These are phyloP conservation scores for Pyralis farinalis DNA, from an alignment of 2,888 invertebrate genomes.

Conservation along the genomic window DNA sequence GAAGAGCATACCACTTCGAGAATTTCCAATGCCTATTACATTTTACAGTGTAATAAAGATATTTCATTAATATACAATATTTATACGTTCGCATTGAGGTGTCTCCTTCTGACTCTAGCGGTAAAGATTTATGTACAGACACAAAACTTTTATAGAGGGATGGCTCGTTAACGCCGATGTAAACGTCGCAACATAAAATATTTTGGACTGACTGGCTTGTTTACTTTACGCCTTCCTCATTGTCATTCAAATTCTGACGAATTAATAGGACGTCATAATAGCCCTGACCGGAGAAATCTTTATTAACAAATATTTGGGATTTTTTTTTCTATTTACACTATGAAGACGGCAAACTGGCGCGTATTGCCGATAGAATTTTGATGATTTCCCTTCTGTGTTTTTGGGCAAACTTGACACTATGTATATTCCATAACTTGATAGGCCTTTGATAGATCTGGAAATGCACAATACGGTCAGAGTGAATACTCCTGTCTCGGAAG, in stretches of 20 bases:
- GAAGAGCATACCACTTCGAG: conserved; percentile 14
- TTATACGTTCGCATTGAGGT: conserved; percentile 61
- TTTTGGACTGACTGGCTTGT: conserved; percentile 46
- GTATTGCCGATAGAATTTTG: no score
- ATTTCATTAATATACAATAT: conserved; percentile 62
- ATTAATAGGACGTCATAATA: conserved; percentile 31
- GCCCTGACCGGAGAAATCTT: background rate
- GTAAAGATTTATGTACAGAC: conserved; percentile 64
- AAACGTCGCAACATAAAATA: conserved; percentile 65
- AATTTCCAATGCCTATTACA: conserved; percentile 35
- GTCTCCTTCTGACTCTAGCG: conserved; percentile 40
- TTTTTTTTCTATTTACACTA: no score
- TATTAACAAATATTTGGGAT: conserved; percentile 9
- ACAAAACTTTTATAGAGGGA: conserved; percentile 69
- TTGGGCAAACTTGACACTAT: no score
- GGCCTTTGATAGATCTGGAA: no score
- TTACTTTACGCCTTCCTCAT: conserved; percentile 49
- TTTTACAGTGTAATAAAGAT: conserved; percentile 57
- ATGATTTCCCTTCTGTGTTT: no score
- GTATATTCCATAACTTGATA: no score
- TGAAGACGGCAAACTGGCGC: no score
- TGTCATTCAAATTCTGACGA: conserved; percentile 66
- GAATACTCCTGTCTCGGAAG: no score
- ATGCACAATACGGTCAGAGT: no score
- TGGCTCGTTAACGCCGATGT: conserved; percentile 76